Evolutionary conservation across 2,113 vertebrate species (phyloP).

Genomic region (Scartelaos histophorus): DNA sequence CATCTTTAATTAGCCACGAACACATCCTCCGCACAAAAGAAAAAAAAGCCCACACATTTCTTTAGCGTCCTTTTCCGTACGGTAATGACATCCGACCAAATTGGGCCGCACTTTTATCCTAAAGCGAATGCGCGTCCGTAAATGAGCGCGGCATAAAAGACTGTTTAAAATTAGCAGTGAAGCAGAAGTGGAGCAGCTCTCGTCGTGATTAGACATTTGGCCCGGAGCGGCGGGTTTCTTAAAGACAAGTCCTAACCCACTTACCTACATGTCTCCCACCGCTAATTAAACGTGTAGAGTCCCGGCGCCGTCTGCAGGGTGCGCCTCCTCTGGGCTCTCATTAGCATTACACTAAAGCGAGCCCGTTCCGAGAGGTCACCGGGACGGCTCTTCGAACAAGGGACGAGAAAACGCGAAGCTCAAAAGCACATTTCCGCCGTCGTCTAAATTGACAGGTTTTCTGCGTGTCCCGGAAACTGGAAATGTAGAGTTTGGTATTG

Average conservation of each 20-base stretch:
- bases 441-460: neutral
- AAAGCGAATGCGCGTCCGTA: neutral
- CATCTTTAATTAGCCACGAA: no score
- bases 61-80: neutral
- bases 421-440: neutral
- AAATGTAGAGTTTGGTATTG: neutral
- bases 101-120: neutral
- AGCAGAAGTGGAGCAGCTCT: constrained; percentile 9
- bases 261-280: constrained; percentile 8
- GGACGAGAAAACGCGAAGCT: neutral
- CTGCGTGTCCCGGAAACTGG: neutral
- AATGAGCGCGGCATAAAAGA: neutral
- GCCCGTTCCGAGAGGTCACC: neutral
- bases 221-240: constrained; percentile 3
- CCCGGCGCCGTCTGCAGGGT: neutral
- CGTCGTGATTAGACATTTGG: neutral
- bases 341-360: neutral
- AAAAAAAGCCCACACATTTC: no score
- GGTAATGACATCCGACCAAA: neutral
- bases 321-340: constrained; percentile 8
- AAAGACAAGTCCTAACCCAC: constrained; percentile 11
- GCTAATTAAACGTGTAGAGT: constrained; percentile 5
- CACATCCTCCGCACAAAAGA: no score
- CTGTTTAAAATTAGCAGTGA: constrained; percentile 4
- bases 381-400: neutral